Evolutionary conservation across 2,888 invertebrate genomes (phyloP), one percentile per base, ranked within the genome.

Genomic region (Subacronicta megacephala): DNA sequence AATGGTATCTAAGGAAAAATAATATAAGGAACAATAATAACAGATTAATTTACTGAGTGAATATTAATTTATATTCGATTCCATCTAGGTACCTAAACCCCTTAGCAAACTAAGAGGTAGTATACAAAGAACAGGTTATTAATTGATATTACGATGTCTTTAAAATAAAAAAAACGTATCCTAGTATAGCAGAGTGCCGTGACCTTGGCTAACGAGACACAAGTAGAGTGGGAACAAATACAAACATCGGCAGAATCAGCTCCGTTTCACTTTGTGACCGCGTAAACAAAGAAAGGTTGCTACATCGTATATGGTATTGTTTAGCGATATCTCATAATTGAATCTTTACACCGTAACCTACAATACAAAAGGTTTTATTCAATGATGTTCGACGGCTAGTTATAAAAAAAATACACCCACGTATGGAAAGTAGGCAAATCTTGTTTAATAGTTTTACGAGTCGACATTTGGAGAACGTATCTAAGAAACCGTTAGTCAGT

Each of bases 321-420:
- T 90, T 81, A 82, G 68, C 73, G 82, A 82, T 91, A 91, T 92
- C 92, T 84, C 75, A 76, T 86, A 90, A 91, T 90, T 89, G 86
- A 90, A 93, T 92, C 90, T 92, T 83, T 81, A 85, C 80, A 83
- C 77, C 74, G 82, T 83, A 87, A 84, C 85, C 84, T 83, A 85
- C 79, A 82, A 81, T 77, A 75, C 75, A 76, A 72, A 70, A 63
- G 77, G 75, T 77, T 70, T 74, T 75, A 73, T 78, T 74, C 75
- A 47, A 42, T 65, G 53, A 68, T 65, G 68, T 71, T 71, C 75
- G 60, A 69, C 50, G 59, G 59, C 60, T 62, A 52, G 60, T 60
- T 62, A 68, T 58, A 75, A 68, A 66, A 70, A 59, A 62, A 54
- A 65, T 64, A 75, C 75, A 63, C 75, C 75, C 71, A 75, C 73